Percentiles rank a stretch among this genome's conserved stretches.
These are phyloP conservation scores for Alouatta palliata DNA, from an alignment of 2,113 vertebrate genomes.

Conservation along the genomic window DNA sequence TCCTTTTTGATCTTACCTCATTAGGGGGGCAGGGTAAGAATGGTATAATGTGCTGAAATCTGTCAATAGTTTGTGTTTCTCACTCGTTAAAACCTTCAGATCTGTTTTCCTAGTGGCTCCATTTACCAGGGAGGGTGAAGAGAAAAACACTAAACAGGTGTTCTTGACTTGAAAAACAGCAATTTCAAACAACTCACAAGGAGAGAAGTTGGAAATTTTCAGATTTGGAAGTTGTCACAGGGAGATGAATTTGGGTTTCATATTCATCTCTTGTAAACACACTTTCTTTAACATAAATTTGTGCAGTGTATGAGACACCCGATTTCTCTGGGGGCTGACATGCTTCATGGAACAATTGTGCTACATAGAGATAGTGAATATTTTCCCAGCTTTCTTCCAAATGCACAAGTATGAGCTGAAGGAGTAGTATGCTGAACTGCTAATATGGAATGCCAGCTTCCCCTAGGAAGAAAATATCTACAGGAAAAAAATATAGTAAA, in stretches of 20 bases:
- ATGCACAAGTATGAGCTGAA: constrained; percentile 35
- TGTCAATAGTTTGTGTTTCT: constrained; percentile 70
- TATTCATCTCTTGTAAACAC: constrained; percentile 69
- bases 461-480: constrained; percentile 8
- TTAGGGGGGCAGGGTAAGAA: constrained; percentile 57
- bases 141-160: constrained; percentile 75
- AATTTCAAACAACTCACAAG: constrained; percentile 72
- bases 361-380: constrained; percentile 44
- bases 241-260: constrained; percentile 74
- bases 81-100: constrained; percentile 73
- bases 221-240: constrained; percentile 73
- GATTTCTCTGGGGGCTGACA: constrained; percentile 70
- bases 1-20: constrained; percentile 70
- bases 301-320: constrained; percentile 30
- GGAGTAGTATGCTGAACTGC: not conserved
- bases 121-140: constrained; percentile 49
- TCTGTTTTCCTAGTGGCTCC: constrained; percentile 48
- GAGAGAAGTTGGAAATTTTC: constrained; percentile 69
- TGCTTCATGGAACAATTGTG: constrained; percentile 49
- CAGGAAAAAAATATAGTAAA: constrained; percentile 43
- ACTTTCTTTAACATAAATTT: constrained; percentile 72
- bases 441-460: constrained; percentile 28
- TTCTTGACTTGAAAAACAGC: constrained; percentile 75
- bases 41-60: constrained; percentile 55
- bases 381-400: constrained; percentile 56